These are phyloP conservation scores for Bergia puertoricense DNA, from an alignment of 92 coral and sea anemone species.

Conservation along the genomic window DNA sequence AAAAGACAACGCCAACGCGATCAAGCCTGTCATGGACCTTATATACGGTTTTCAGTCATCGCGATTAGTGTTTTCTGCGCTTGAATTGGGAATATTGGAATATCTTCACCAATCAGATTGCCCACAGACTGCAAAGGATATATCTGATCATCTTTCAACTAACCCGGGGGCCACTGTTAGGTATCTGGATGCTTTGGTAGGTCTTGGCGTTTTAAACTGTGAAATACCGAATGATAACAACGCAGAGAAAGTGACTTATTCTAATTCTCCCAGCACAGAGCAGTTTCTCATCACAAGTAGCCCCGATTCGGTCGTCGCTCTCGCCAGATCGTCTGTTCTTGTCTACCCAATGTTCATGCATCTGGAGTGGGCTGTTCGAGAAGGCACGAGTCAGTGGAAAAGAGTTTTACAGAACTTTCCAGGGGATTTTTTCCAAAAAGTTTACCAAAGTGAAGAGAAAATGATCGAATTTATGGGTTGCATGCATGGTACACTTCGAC, in stretches of 20 bases:
- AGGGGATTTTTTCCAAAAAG: slow-evolving; percentile 41
- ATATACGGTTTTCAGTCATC: slow-evolving; percentile 43
- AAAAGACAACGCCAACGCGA: slow-evolving; percentile 18
- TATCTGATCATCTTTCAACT: slow-evolving; percentile 19
- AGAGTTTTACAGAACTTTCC: slow-evolving; percentile 28
- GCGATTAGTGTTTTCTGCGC: slow-evolving; percentile 37
- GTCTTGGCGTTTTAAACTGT: slow-evolving; percentile 32
- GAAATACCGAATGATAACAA: slow-evolving; percentile 16
- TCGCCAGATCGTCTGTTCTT: slow-evolving; percentile 15
- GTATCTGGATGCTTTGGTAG: slow-evolving; percentile 35
- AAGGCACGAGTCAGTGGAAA: slow-evolving; percentile 48
- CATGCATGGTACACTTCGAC: slow-evolving; percentile 51
- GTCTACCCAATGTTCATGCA: slow-evolving; percentile 47
- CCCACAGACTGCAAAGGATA: slow-evolving; percentile 29
- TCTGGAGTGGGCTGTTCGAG: slow-evolving; percentile 47
- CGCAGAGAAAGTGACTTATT: slow-evolving; percentile 28
- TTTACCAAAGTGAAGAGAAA: slow-evolving; percentile 40
- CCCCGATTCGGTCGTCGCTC: slow-evolving; percentile 26
- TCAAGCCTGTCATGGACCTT: slow-evolving; percentile 24
- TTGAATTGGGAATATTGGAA: slow-evolving; percentile 32
- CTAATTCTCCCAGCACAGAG: slow-evolving; percentile 29
- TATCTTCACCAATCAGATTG: slow-evolving; percentile 13
- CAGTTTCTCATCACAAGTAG: slow-evolving; percentile 22
- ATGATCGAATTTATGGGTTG: slow-evolving; percentile 36
- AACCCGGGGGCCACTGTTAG: slow-evolving; percentile 30